Percentiles rank a stretch among this genome's conserved stretches.
These are phyloP conservation scores for Pluvianellus socialis DNA, from an alignment of 2,113 vertebrate genomes.

Conservation along the genomic window DNA sequence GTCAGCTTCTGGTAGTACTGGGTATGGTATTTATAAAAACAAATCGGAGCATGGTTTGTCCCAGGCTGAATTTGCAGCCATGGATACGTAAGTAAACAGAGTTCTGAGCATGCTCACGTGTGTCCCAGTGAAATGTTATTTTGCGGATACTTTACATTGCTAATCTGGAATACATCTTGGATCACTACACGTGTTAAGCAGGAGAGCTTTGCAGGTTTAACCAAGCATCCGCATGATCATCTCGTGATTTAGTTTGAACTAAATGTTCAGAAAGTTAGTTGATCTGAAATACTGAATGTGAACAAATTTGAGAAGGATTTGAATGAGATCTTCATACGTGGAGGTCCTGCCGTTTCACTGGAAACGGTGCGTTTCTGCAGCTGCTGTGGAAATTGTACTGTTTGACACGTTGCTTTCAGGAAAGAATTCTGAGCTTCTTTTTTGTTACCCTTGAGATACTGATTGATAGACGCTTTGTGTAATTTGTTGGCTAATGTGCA, in stretches of 20 bases:
- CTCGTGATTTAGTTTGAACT: neutral
- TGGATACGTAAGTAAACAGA: neutral
- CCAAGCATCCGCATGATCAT: neutral
- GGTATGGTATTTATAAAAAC: neutral
- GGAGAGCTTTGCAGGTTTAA: neutral
- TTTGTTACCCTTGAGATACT: neutral
- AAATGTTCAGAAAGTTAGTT: neutral
- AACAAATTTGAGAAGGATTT: neutral
- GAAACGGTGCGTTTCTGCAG: neutral
- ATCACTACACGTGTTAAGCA: neutral
- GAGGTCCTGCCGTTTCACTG: neutral
- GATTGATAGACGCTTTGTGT: neutral
- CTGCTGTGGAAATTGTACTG: neutral
- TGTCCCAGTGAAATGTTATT: neutral
- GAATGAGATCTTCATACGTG: neutral
- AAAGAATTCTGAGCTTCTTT: neutral
- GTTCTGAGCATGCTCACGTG: neutral
- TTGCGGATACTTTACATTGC: neutral
- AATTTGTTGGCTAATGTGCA: neutral
- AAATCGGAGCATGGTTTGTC: neutral
- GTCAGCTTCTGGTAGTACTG: neutral
- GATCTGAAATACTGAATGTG: neutral
- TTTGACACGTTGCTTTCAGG: neutral
- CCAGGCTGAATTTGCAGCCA: neutral
- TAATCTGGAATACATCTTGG: neutral